Conservation (phyloP, 2,113 vertebrate genomes). For the Pterocles orientalis region DNA sequence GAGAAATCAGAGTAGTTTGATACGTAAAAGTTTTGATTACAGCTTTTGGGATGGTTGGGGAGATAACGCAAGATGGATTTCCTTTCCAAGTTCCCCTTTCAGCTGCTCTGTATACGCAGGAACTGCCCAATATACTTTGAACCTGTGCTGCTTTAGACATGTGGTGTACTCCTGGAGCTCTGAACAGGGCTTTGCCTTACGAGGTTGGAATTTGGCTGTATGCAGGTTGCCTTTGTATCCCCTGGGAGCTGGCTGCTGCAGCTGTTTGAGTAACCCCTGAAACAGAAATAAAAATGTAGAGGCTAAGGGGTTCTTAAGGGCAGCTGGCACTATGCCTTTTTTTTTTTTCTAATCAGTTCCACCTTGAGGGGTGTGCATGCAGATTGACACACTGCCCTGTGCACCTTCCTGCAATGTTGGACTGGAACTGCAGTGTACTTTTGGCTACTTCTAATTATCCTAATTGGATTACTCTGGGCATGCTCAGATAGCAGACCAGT, state of each 20-base stretch:
- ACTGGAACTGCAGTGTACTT: background rate
- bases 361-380: accelerated
- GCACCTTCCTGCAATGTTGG: background rate
- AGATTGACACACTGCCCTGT: accelerated
- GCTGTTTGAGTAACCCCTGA: background rate
- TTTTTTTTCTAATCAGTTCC: background rate
- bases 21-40: background rate
- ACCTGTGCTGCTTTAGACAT: accelerated
- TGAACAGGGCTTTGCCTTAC: background rate
- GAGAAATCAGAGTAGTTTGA: background rate
- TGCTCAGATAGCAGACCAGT: background rate
- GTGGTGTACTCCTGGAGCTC: background rate
- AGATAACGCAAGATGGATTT: background rate
- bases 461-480: slow-evolving; percentile 1
- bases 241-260: background rate
- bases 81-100: background rate
- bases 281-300: background rate
- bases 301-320: background rate
- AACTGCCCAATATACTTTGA: background rate
- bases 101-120: background rate
- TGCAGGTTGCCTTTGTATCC: background rate
- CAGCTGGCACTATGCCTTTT: background rate
- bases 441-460: background rate
- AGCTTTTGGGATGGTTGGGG: background rate
- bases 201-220: background rate